These are phyloP conservation scores for Sphyrna mokarran DNA, from an alignment of 2,113 vertebrate genomes.

Conservation along the genomic window DNA sequence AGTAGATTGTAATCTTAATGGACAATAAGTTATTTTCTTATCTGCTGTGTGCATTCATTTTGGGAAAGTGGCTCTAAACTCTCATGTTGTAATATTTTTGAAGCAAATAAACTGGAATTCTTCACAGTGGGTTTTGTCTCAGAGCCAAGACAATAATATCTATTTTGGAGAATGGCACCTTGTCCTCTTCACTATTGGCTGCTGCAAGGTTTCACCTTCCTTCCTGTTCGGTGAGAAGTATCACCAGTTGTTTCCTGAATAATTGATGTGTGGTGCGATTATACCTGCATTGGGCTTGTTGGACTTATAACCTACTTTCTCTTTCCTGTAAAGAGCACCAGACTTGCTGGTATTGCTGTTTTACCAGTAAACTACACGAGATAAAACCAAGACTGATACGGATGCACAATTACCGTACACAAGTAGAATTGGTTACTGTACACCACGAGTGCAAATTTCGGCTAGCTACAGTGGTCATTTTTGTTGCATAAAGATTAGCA, in stretches of 20 bases:
- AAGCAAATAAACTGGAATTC: not conserved
- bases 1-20: not conserved
- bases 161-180: not conserved
- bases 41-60: not conserved
- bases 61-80: not conserved
- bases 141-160: not conserved
- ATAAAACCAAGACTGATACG: slow-evolving; percentile 49
- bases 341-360: slow-evolving; percentile 53
- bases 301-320: slow-evolving; percentile 78
- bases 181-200: slow-evolving; percentile 42
- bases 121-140: not conserved
- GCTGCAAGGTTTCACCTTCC: slow-evolving; percentile 44
- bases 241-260: slow-evolving; percentile 55
- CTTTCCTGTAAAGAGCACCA: slow-evolving; percentile 70
- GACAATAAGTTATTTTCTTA: not conserved
- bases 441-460: slow-evolving; percentile 7
- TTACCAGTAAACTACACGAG: slow-evolving; percentile 56
- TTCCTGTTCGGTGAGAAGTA: slow-evolving; percentile 53
- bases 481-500: too few relatives aligned
- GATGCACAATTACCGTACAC: slow-evolving; percentile 41
- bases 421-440: slow-evolving; percentile 19
- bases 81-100: not conserved
- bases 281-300: slow-evolving; percentile 53
- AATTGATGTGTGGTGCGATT: slow-evolving; percentile 56
- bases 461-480: not conserved